Evolutionary conservation across 2,888 invertebrate species (phyloP).

Genomic region (Spialia ferax): DNA sequence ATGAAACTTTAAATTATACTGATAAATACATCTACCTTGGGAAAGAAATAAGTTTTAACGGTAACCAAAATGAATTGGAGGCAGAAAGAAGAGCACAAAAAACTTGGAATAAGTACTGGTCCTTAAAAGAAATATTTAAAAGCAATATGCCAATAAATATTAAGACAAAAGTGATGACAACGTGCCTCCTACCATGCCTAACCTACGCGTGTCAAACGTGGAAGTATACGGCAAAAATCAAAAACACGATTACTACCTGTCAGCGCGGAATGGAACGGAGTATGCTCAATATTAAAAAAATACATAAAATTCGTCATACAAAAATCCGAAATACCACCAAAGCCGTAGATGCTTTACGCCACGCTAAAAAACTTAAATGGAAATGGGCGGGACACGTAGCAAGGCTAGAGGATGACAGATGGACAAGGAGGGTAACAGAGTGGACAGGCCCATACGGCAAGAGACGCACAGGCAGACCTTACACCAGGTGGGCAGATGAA

Average conservation of each 20-base stretch:
- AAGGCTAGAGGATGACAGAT: neutral
- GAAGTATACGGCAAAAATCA: neutral
- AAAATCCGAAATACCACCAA: neutral
- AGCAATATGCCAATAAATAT: neutral
- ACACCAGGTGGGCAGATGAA: neutral
- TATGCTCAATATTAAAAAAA: neutral
- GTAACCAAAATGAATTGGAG: neutral
- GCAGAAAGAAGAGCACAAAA: slow-evolving; percentile 1
- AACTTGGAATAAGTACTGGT: slow-evolving; percentile 1
- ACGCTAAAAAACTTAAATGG: neutral
- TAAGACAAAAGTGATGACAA: neutral
- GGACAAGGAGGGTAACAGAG: neutral
- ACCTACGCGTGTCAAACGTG: neutral
- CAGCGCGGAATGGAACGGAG: neutral
- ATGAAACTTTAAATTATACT: neutral
- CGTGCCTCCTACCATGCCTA: neutral
- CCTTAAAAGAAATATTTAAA: neutral
- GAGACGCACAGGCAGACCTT: neutral
- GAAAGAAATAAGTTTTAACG: neutral
- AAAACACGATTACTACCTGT: neutral
- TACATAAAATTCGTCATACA: neutral
- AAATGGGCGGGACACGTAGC: neutral
- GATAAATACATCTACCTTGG: neutral
- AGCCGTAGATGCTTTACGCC: neutral
- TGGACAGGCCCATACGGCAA: neutral